Evolutionary conservation across 1,140 invertebrate species (phyloP).

Genomic region (Sitodiplosis mosellana): DNA sequence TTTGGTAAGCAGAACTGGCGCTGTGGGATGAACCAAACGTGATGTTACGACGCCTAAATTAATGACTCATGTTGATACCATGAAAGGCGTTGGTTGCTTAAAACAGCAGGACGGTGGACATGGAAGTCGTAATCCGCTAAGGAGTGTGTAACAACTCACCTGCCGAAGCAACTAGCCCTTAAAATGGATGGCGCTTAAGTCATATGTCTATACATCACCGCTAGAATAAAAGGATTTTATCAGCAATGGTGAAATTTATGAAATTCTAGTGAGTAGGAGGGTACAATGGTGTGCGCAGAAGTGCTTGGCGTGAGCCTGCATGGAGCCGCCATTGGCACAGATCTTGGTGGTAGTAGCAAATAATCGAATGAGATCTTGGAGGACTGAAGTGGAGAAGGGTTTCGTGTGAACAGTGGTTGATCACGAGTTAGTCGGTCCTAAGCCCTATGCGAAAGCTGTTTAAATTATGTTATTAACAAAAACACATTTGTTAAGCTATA

Average conservation of each 20-base stretch:
- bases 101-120: conserved; percentile 79
- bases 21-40: conserved; percentile 69
- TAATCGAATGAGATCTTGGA: conserved; percentile 69
- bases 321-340: conserved; percentile 64
- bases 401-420: conserved; percentile 80
- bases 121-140: conserved; percentile 79
- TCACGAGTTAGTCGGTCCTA: conserved; percentile 78
- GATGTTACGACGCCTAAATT: conserved; percentile 49
- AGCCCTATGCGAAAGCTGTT: conserved; percentile 42
- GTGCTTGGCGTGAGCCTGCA: conserved; percentile 52
- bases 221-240: conserved; percentile 25
- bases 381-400: conserved; percentile 79
- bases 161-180: conserved; percentile 75
- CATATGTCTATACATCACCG: conserved; percentile 50
- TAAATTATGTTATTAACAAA: conserved; percentile 10
- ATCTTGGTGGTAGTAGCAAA: conserved; percentile 81
- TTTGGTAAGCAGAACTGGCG: conserved; percentile 87
- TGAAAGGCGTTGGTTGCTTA: conserved; percentile 66
- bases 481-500: conserved; percentile 4
- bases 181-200: conserved; percentile 79
- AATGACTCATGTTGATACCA: conserved; percentile 14
- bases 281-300: conserved; percentile 41
- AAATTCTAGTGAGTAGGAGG: conserved; percentile 41
- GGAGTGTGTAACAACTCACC: conserved; percentile 81
- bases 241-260: background rate